Percentiles rank a stretch among this genome's conserved stretches.
phyloP scores from a whole-genome alignment of 23 tunicate species.

The Clavelina lepadiformis region DNA sequence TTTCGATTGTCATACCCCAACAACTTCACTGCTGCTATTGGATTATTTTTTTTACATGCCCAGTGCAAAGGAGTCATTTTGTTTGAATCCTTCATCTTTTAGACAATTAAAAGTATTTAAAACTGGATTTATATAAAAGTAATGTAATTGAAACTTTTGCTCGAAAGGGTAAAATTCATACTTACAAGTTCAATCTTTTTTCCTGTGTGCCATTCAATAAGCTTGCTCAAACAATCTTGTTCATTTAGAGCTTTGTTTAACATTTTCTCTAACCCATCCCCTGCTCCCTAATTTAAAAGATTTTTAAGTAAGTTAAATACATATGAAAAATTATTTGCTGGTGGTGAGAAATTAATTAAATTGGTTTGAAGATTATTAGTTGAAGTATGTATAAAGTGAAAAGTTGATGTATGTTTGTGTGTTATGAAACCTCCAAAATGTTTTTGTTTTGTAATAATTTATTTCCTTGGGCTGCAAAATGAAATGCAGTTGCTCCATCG shows the following conservation, averaged over 20 bases:
- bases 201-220: neutral
- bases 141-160: neutral
- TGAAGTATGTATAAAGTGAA: neutral
- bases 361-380: neutral
- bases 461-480: conserved; percentile 22
- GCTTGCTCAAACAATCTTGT: neutral
- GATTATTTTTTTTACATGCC: conserved; percentile 25
- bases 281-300: no score
- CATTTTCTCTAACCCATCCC: no score
- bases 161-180: no score
- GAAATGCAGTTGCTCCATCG: conserved; percentile 32
- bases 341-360: neutral
- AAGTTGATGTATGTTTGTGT: neutral
- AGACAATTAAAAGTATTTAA: neutral
- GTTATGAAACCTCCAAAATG: neutral
- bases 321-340: no score
- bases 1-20: neutral
- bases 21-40: conserved; percentile 14
- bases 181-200: no score
- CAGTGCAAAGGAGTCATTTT: conserved; percentile 30
- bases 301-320: no score
- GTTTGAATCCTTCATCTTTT: neutral
- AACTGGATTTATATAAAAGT: neutral
- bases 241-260: no score
- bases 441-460: neutral